phyloP scores from a whole-genome alignment of 2,888 invertebrate species.

The Drosophila bunnanda region DNA sequence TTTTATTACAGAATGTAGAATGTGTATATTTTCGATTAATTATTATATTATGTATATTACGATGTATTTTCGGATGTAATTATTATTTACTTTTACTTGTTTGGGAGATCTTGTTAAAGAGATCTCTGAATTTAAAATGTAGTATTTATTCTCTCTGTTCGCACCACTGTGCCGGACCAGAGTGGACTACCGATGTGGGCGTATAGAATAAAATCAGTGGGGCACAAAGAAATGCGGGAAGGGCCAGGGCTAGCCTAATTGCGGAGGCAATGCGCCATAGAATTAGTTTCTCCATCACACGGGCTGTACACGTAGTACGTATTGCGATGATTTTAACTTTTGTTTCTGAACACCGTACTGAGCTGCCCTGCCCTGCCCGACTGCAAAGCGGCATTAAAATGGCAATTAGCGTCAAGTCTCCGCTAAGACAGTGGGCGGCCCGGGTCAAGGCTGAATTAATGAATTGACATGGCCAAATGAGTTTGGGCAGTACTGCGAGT shows the following conservation, averaged over 20 bases:
- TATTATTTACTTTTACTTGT: no score
- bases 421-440: slow-evolving; percentile 48
- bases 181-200: slow-evolving; percentile 26
- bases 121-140: no score
- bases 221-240: slow-evolving; percentile 5
- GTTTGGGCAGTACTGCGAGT: slow-evolving; percentile 69
- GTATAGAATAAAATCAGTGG: slow-evolving; percentile 43
- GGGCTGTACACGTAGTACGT: slow-evolving; percentile 31
- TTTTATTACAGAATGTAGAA: no score
- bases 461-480: slow-evolving; percentile 80
- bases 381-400: slow-evolving; percentile 70
- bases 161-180: slow-evolving; percentile 16
- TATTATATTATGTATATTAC: no score
- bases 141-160: neutral
- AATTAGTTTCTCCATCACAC: slow-evolving; percentile 68
- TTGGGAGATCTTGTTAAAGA: no score
- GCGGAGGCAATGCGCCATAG: slow-evolving; percentile 81
- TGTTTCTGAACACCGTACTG: slow-evolving; percentile 22
- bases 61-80: no score
- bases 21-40: no score
- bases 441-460: slow-evolving; percentile 69
- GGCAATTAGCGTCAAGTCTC: slow-evolving; percentile 65
- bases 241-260: slow-evolving; percentile 79
- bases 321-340: slow-evolving; percentile 55
- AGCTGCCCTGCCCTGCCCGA: slow-evolving; percentile 27